Base-by-base conservation (phyloP, 2,113 vertebrate genomes). In the Trochalopteron elliotii region DNA sequence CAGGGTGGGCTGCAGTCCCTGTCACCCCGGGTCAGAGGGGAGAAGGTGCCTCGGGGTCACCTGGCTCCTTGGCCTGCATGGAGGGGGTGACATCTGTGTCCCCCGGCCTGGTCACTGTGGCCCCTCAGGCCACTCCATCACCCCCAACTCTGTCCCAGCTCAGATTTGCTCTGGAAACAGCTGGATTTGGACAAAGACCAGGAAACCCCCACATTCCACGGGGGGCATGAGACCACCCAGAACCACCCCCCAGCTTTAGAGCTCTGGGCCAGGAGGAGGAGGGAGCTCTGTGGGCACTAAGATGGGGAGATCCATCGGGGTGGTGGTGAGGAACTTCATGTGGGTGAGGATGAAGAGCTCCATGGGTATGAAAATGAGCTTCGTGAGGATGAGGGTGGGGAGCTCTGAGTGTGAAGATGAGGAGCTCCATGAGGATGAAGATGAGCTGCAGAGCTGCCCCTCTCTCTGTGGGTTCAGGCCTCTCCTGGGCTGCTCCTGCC, bases 81-180 rank as follows among this genome's bases (percentile, higher is more conserved):
- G 30, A 19, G 35, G 1, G 12, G 20, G 61, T 67, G 71, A 40
- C 61, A 35, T 5, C 71, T 30, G 30, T 57, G 70, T 57, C 70
- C 71, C 39, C 31, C 57, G 42, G 40, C 20, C 30, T 35, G 70
- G 15, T 67, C 60, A 30, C 35, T 33, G 59, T 15, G 55, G 15
- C 35, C 44, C 30, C 5, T 39, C n/a, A 5, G 30, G 40, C 15
- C 2, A 0, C 28, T 19, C 42, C 42, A 10, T 30, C 2, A 0
- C n/a, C n/a, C 39, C 21, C n/a, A 22, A 23, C 0, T 0, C 14
- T 0, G 0, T 25, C 24, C 24, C 50, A 24, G 42, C 40, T n/a
- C 2, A 5, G n/a, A n/a, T 56, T 39, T 64, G 19, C n/a, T 64
- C 50, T 84, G 50, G 59, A 40, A 19, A 7, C 59, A 64, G 49